Evolutionary conservation across 92 coral and sea anemone species (phyloP), one percentile per base, ranked within the genome.

Genomic region (Meandrina meandrites): DNA sequence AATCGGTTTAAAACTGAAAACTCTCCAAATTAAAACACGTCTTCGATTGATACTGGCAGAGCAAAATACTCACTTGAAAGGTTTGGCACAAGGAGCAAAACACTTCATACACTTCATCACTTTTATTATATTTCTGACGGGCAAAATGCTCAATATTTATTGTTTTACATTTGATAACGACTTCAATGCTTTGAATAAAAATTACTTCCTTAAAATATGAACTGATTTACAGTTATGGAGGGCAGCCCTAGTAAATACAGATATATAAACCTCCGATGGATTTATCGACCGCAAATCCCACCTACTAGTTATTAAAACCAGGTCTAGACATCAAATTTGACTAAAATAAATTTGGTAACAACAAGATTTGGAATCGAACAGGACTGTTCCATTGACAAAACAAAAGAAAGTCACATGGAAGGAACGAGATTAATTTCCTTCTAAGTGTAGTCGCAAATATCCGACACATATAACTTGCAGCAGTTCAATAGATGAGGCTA

Each of bases 251-350:
- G 85, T 30, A 30, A 70, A 71, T 70, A 0, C n/a, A 56, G 56
- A 72, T n/a, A n/a, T 37, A 48, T 53, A 3, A 56, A 40, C 34
- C 48, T 58, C 11, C 45, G 68, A 71, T 36, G 24, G 36, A 51
- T 51, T 69, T 68, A 82, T 81, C 77, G 31, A 81, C 86, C 78
- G 42, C 68, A 57, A 74, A 18, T 79, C 69, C 73, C 67, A 37
- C 87, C 87, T 22, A 12, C 54, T 57, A 16, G 31, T 7, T 67
- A 62, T 42, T 62, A 9, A 32, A 28, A n/a, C n/a, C 85, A 66
- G 60, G 76, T 67, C 62, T 66, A 81, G 77, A 45, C 34, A 48
- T 69, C 62, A 32, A 47, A 67, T 80, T 64, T 37, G 58, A 37
- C n/a, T 45, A 47, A 67, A 17, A 56, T 42, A 45, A 40, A 47